Evolutionary conservation across 1,140 invertebrate species (phyloP), one percentile per base, ranked within the genome.

Genomic region (Lithobius niger): DNA sequence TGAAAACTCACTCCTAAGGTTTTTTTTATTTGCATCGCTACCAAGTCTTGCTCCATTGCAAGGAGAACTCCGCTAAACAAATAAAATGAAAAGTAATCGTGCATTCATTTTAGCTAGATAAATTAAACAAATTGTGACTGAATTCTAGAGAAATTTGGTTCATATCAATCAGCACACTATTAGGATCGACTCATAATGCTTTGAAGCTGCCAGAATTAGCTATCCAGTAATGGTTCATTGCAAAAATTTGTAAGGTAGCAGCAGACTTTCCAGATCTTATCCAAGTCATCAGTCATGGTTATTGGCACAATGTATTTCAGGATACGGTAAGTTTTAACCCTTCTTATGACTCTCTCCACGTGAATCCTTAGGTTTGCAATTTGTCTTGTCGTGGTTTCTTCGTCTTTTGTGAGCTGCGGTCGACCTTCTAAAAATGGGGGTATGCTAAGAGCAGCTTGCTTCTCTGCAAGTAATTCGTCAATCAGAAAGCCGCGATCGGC

Each of bases 401-500:
- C 61, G 40, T 50, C 48, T 25, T 47, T 45, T 10, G 57, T 59
- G 1, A 64, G 27, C 13, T 49, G 36, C 1, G 27, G 2, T 40
- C 52, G 53, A 13, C 57, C 49, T 43, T 27, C 27, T n/a, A 52
- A 40, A 27, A 42, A 57, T n/a, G 56, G n/a, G 19, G 56, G 56
- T 2, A 54, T 43, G 15, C 16, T 40, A 26, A 57, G 44, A 15
- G 6, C 40, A 1, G 51, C 50, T 13, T 42, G 36, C 18, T 31
- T 54, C 6, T 40, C 40, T 31, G n/a, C 19, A 3, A 57, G 18
- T 27, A 36, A 19, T n/a, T 44, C 51, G 18, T 21, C 50, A 2
- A 59, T 57, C 3, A 57, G 22, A 54, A 64, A 64, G 16, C 62
- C 59, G 4, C 57, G 19, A 49, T 62, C 62, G n/a, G 57, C 62